These are phyloP conservation scores for rabbit (Oryctolagus cuniculus) DNA, from an alignment of 2,113 vertebrate genomes.

Conservation along the genomic window mOryCun1.1 NC_091439.1:31175501-31176000, in stretches of 20 bases:
- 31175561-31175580: neutral
- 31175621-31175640: neutral
- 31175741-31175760: neutral
- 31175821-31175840: neutral
- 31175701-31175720: neutral
- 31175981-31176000: too few species aligned
- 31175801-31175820: neutral
- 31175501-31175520: neutral
- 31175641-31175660: neutral
- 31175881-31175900: too few species aligned
- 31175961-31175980: too few species aligned
- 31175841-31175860: neutral
- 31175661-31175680: neutral
- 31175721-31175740: neutral
- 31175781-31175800: neutral
- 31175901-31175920: too few species aligned
- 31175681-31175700: neutral
- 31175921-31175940: too few species aligned
- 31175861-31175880: neutral
- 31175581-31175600: neutral
- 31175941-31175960: too few species aligned
- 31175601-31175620: neutral
- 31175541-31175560: neutral
- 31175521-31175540: neutral
- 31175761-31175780: neutral